Evolutionary conservation across 2,888 invertebrate species (phyloP).

Genomic region (Coelogynopora nodosa): DNA sequence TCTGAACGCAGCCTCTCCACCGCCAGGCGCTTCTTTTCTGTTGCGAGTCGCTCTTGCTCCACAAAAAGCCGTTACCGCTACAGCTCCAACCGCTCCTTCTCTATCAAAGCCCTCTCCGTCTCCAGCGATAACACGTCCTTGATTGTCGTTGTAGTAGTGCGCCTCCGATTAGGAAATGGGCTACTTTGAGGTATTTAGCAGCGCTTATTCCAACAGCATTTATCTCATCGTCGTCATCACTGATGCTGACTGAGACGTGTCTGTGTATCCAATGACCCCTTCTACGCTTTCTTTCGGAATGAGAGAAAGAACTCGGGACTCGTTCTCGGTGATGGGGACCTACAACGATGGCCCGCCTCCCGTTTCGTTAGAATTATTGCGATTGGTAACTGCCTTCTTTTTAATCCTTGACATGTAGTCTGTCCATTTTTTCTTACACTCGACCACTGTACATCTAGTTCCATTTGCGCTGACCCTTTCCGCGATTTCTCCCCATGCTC

Average conservation of each 20-base stretch:
- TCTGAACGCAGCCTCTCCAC: background rate
- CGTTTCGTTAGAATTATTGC: background rate
- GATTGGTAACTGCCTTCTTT: background rate
- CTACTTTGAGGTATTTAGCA: background rate
- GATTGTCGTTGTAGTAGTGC: background rate
- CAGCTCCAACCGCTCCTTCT: background rate
- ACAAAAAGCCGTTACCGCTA: background rate
- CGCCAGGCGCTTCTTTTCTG: background rate
- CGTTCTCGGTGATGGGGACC: background rate
- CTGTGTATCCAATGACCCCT: background rate
- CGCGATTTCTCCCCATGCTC: background rate
- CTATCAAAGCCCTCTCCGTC: background rate
- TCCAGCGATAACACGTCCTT: background rate
- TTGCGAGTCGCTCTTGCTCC: background rate
- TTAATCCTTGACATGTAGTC: background rate
- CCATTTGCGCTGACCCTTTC: background rate
- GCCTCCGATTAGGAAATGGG: background rate
- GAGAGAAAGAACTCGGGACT: background rate
- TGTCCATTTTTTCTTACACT: background rate
- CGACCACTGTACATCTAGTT: background rate
- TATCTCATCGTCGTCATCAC: background rate
- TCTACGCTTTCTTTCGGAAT: background rate
- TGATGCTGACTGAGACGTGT: background rate
- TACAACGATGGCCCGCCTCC: background rate
- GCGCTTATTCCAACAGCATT: background rate